Evolutionary conservation across 2,888 invertebrate species (phyloP), one percentile per base, ranked within the genome.

Genomic region (Ochropleura leucogaster): DNA sequence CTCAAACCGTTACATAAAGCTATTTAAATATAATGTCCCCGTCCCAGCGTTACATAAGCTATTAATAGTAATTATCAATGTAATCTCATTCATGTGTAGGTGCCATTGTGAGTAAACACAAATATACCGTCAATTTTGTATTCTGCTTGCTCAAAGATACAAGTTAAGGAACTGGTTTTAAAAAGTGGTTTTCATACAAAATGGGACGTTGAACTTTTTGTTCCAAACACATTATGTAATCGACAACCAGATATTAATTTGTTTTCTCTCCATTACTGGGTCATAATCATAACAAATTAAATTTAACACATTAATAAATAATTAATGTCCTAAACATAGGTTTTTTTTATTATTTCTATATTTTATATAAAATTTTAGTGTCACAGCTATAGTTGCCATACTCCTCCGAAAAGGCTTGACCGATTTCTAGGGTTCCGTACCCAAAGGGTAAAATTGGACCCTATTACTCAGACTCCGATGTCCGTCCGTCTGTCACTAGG

Each of bases 151-250:
- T 85, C 88, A 91, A 92, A 92, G 85, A 90, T 90, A 80, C 90
- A 84, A 92, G 90, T 92, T 88, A 92, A 90, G 80, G 87, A 94
- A 95, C 95, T 89, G 93, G 95, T 95, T 95, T 93, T 93, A 89
- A 95, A 94, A 94, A 94, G 94, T 93, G 92, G 94, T 94, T 94
- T 93, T 93, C 92, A 89, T 92, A 91, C 92, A 90, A 94, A 93
- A 95, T 94, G 93, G 95, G 93, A 90, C 94, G 92, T 94, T 95
- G 95, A 95, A 95, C 95, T 95, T 94, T 93, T 93, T 93, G 90
- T 90, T 90, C 88, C 91, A 91, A 91, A 90, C 88, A 70, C 77
- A 88, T 95, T 94, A 93, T 89, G 90, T 90, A 95, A 95, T 92
- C 85, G 80, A 84, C 89, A 87, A 84, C 89, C 89, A 87, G 90